Base-by-base conservation (phyloP, 2,113 vertebrate species). In the Dromiciops gliroides region DNA sequence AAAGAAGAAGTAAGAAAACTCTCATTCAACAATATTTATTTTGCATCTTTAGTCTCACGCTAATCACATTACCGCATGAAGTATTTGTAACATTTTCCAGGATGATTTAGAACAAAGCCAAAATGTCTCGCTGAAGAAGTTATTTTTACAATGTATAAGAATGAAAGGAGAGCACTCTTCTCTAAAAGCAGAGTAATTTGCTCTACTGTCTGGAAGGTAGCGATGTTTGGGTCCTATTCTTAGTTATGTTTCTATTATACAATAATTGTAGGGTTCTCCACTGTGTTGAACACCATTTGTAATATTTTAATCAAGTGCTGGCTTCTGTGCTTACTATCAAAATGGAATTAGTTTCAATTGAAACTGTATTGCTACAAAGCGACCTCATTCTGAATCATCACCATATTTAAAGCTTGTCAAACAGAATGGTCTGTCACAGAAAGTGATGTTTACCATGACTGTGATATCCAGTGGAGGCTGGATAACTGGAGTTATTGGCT, bases 1-100 rank as follows among this genome's bases (percentile, higher is more conserved):
- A 95, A 94, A 94, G 52, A 50, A 92, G n/a, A 94, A 12, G 90
- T 95, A 92, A 95, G 92, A 94, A 96, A 96, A 96, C 92, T 88
- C 60, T 37, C 53, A 51, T 92, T 92, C 60, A 37, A 93, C 92
- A 95, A 96, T 96, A 14, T 92, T 94, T 56, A 95, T 88, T n/a
- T 90, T 90, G 52, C 52, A 91, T 97, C 91, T 89, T 90, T 93
- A 50, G 91, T 92, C 31, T 94, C 50, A 47, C 60, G 92, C 92
- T 93, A 90, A 48, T 90, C 94, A 95, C 44, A 44, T 83, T 44
- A 83, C 10, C 89, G 92, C 10, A 48, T 96, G 24, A 97, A 37
- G n/a, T 50, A 91, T 48, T 47, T 44, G 22, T 19, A 93, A 90
- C 48, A 49, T 23, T 56, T 93, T 67, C 91, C 91, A 24, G 93